Conservation (phyloP, 2,888 invertebrate genomes). For the Perithous albicinctus region DNA sequence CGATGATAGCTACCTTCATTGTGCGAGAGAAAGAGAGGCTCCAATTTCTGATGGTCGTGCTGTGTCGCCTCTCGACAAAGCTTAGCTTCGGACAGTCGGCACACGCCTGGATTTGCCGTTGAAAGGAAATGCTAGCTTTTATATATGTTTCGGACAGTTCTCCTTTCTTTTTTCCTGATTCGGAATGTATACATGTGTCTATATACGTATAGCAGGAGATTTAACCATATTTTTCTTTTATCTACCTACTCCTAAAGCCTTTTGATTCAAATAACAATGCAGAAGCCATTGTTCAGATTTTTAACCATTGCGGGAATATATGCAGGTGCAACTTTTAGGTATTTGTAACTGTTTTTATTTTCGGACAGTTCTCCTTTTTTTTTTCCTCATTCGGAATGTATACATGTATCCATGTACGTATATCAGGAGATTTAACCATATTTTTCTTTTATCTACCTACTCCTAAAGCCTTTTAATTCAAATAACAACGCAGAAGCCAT, state of each 20-base stretch:
- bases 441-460: too few species aligned
- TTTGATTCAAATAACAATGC: not conserved
- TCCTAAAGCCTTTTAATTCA: too few species aligned
- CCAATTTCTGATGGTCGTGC: not conserved
- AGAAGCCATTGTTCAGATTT: not conserved
- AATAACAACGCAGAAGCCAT: too few species aligned
- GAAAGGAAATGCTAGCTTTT: not conserved
- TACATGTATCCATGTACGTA: too few species aligned
- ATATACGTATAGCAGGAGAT: not conserved
- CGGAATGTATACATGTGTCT: not conserved
- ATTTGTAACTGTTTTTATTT: too few species aligned
- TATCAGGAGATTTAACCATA: too few species aligned
- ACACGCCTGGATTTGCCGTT: not conserved
- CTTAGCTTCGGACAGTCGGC: constrained; percentile 4
- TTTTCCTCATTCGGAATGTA: too few species aligned
- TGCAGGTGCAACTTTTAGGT: too few species aligned
- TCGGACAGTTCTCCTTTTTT: too few species aligned
- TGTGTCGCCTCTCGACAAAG: constrained; percentile 9
- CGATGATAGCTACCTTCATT: constrained; percentile 18
- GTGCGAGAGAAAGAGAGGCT: constrained; percentile 14
- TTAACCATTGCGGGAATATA: too few species aligned
- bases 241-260: not conserved
- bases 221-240: not conserved
- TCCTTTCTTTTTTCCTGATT: not conserved
- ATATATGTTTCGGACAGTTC: not conserved